phyloP scores from a whole-genome alignment of 2,797 vertebrate species.

The Karalla daura region DNA sequence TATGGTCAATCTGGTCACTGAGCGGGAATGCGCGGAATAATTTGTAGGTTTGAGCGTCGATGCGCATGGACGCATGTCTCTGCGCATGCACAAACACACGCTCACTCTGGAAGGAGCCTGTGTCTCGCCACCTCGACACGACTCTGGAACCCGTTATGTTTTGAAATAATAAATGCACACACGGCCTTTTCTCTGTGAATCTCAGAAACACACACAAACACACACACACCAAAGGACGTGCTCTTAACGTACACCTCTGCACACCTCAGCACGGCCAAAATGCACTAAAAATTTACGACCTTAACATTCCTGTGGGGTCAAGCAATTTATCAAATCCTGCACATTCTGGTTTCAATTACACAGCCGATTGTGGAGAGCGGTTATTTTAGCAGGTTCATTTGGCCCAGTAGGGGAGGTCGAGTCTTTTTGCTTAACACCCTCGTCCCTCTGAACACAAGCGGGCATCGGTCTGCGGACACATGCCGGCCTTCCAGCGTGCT shows the following conservation, averaged over 20 bases:
- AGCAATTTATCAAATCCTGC: constrained; percentile 99
- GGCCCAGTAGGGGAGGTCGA: constrained; percentile 94
- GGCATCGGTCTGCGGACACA: constrained; percentile 82
- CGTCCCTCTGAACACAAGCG: constrained; percentile 86
- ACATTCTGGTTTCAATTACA: constrained; percentile 99
- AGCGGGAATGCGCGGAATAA: constrained; percentile 45
- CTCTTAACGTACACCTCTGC: constrained; percentile 64
- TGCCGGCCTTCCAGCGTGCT: constrained; percentile 36
- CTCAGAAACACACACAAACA: constrained; percentile 42
- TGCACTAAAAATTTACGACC: constrained; percentile 96
- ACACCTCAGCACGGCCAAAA: constrained; percentile 83
- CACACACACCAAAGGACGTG: constrained; percentile 41
- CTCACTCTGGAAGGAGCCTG: not conserved
- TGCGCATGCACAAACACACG: constrained; percentile 50
- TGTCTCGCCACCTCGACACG: constrained; percentile 41
- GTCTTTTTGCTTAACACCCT: constrained; percentile 89
- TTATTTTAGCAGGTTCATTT: constrained; percentile 99
- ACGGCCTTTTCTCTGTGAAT: constrained; percentile 39
- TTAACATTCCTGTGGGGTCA: constrained; percentile 98
- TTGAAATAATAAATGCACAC: constrained; percentile 70
- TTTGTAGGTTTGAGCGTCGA: constrained; percentile 70
- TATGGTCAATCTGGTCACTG: constrained; percentile 65
- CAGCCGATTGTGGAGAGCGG: constrained; percentile 94
- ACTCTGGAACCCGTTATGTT: constrained; percentile 81
- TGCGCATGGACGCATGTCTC: constrained; percentile 8